Percentiles rank a stretch among this genome's conserved stretches.
phyloP scores from a whole-genome alignment of 1,140 invertebrate genomes.

The Babylonia areolata region DNA sequence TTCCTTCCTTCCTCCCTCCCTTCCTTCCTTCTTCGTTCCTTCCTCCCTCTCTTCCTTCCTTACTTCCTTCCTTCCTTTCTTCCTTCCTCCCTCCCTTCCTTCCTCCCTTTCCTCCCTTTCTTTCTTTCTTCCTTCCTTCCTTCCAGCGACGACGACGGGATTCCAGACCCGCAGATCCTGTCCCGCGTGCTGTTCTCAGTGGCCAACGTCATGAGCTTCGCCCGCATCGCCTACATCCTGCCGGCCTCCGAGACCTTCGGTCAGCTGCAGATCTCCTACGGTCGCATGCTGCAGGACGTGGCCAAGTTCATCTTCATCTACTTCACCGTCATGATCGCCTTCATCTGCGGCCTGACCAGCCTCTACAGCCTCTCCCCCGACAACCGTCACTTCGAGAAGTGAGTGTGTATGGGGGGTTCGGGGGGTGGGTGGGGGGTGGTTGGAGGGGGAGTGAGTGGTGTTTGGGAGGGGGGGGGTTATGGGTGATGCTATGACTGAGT shows the following conservation, averaged over 20 bases:
- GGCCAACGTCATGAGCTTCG: constrained; percentile 65
- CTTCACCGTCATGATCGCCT: constrained; percentile 91
- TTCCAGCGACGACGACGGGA: constrained; percentile 33
- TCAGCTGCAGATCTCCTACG: constrained; percentile 86
- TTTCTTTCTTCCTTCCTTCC: background rate
- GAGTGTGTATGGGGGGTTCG: constrained; percentile 23
- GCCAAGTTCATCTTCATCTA: constrained; percentile 96
- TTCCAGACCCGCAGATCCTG: constrained; percentile 56
- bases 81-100: background rate
- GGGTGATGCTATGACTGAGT: no score
- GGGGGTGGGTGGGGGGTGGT: no score
- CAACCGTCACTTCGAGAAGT: constrained; percentile 53
- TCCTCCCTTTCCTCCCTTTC: background rate
- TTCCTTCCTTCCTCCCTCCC: background rate
- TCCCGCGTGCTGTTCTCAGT: constrained; percentile 61
- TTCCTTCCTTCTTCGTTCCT: background rate
- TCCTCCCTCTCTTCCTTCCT: background rate
- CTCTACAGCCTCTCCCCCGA: constrained; percentile 58
- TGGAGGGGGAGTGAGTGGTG: no score
- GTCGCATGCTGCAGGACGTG: constrained; percentile 94
- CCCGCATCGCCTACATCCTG: constrained; percentile 62
- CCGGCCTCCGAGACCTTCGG: constrained; percentile 65
- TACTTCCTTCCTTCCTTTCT: background rate
- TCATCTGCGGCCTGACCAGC: constrained; percentile 85
- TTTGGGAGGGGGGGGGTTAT: no score